Evolutionary conservation across 1,140 invertebrate genomes (phyloP).

Genomic region (Hormaphis cornu): DNA sequence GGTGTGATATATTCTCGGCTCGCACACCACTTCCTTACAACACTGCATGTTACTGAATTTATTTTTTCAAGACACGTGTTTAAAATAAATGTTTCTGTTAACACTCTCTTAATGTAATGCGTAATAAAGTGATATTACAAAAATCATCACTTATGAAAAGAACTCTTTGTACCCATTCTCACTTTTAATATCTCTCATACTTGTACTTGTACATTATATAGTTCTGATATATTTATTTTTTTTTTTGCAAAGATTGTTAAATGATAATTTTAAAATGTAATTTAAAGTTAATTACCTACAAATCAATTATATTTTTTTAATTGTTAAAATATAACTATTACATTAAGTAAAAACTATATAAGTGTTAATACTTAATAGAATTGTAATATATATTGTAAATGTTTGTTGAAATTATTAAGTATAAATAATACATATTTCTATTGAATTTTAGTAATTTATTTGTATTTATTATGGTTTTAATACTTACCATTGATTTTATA

Average conservation of each 20-base stretch:
- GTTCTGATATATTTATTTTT: neutral
- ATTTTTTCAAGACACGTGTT: no score
- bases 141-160: no score
- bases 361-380: neutral
- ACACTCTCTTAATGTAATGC: no score
- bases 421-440: conserved; percentile 14
- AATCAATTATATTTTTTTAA: conserved; percentile 31
- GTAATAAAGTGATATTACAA: no score
- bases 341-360: conserved; percentile 1
- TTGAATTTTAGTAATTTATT: neutral
- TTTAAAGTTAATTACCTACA: conserved; percentile 9
- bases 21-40: no score
- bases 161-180: no score
- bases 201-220: neutral
- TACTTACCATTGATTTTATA: no score
- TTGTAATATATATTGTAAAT: neutral
- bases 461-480: neutral
- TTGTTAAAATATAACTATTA: neutral
- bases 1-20: no score
- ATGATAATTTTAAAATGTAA: conserved; percentile 12
- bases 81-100: no score
- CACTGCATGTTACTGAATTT: no score
- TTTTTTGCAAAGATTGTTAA: conserved; percentile 4
- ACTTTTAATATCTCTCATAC: no score
- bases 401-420: conserved; percentile 13